These are phyloP conservation scores for Ericerus pela DNA, from an alignment of 1,140 invertebrate genomes.

Conservation along the genomic window DNA sequence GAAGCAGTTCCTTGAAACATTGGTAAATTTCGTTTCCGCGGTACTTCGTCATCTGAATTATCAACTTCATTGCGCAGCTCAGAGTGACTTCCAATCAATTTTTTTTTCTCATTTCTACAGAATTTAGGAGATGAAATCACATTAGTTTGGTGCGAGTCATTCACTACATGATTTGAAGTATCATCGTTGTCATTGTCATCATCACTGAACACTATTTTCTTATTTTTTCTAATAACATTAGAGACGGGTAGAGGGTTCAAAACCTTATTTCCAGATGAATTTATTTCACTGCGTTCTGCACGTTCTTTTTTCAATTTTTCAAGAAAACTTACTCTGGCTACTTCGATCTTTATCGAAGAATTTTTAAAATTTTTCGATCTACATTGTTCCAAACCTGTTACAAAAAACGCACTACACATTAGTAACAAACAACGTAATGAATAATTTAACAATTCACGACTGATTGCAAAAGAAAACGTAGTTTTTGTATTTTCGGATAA, in stretches of 20 bases:
- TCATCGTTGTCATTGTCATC: background rate
- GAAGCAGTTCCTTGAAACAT: conserved; percentile 3
- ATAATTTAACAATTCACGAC: no score
- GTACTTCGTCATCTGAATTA: background rate
- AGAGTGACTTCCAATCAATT: no score
- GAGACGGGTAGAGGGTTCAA: background rate
- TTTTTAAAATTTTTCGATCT: background rate
- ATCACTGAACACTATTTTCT: background rate
- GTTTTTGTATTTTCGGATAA: no score
- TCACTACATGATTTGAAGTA: background rate
- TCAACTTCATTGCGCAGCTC: background rate
- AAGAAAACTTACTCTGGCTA: background rate
- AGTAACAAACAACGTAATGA: no score
- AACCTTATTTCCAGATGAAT: background rate
- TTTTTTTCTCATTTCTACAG: background rate
- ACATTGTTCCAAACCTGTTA: background rate
- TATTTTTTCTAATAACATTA: background rate
- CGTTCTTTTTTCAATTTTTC: conserved; percentile 1
- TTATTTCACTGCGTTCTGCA: background rate
- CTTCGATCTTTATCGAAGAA: background rate
- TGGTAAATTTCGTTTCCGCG: background rate
- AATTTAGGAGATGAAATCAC: no score
- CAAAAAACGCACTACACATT: no score
- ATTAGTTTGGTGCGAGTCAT: no score
- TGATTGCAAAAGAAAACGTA: no score